phyloP scores from a whole-genome alignment of 1,140 invertebrate species.

The Ephestia elutella region DNA sequence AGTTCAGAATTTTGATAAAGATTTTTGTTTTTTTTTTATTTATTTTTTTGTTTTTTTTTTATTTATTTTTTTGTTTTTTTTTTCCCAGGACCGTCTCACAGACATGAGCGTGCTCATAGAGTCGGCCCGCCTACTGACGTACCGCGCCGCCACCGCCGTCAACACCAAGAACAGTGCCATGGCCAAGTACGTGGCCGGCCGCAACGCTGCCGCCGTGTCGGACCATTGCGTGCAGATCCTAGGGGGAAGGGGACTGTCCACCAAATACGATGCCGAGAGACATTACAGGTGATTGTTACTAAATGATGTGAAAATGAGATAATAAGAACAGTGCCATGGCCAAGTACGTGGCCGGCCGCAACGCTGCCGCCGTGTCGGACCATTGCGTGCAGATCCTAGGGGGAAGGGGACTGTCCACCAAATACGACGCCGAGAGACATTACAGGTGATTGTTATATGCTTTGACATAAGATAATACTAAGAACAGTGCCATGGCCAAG shows the following conservation, averaged over 20 bases:
- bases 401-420: constrained; percentile 90
- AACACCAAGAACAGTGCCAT: constrained; percentile 85
- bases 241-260: constrained; percentile 91
- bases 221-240: constrained; percentile 91
- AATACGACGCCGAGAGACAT: constrained; percentile 92
- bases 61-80: constrained; percentile 3
- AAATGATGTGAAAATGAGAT: no score
- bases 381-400: constrained; percentile 89
- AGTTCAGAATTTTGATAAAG: no score
- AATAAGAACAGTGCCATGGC: no score
- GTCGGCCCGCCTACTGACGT: constrained; percentile 85
- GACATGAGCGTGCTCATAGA: constrained; percentile 90
- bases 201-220: constrained; percentile 86
- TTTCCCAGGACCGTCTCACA: constrained; percentile 77
- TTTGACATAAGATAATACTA: no score
- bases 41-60: no score
- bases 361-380: constrained; percentile 88
- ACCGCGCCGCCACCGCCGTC: constrained; percentile 81
- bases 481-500: constrained; percentile 96
- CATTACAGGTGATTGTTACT: constrained; percentile 85
- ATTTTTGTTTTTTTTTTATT: no score
- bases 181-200: constrained; percentile 91
- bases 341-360: constrained; percentile 89
- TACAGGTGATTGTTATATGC: constrained; percentile 78
- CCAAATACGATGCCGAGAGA: constrained; percentile 91